These are phyloP conservation scores for Coenobita brevimanus DNA, from an alignment of 1,140 invertebrate species.

Conservation along the genomic window DNA sequence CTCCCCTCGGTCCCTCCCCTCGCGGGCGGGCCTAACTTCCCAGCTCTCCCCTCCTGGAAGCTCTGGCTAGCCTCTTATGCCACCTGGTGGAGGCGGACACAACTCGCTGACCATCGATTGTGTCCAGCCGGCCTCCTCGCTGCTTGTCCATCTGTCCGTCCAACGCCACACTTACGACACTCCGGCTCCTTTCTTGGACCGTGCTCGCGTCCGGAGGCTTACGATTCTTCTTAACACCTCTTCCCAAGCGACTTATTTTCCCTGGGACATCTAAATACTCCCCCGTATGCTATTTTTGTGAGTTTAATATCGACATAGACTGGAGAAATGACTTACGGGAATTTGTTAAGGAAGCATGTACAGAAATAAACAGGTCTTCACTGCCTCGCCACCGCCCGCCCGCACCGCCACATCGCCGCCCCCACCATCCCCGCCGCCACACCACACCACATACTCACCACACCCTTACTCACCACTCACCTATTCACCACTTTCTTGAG, in stretches of 20 bases:
- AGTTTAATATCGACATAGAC: no score
- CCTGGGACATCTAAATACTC: background rate
- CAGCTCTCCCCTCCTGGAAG: slow-evolving; percentile 8
- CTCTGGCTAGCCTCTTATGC: slow-evolving; percentile 34
- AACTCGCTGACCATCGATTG: slow-evolving; percentile 63
- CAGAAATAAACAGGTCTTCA: background rate
- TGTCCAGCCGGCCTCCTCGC: slow-evolving; percentile 40
- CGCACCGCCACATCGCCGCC: background rate
- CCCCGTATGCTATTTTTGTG: background rate
- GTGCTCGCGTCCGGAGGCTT: no score
- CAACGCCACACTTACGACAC: background rate
- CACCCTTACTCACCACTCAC: background rate
- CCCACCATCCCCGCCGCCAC: background rate
- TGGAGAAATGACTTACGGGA: no score
- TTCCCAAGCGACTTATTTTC: no score
- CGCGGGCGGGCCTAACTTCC: slow-evolving; percentile 52
- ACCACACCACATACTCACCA: background rate
- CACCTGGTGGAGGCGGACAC: slow-evolving; percentile 43
- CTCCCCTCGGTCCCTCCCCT: slow-evolving; percentile 60
- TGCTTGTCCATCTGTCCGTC: slow-evolving; percentile 52
- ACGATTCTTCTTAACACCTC: background rate
- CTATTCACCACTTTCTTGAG: background rate
- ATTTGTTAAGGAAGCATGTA: no score
- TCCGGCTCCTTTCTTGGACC: background rate
- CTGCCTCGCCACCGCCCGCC: background rate